Evolutionary conservation across 2,113 vertebrate species (phyloP), one percentile per base, ranked within the genome.

Genomic region (Triplophysa dalaica): DNA sequence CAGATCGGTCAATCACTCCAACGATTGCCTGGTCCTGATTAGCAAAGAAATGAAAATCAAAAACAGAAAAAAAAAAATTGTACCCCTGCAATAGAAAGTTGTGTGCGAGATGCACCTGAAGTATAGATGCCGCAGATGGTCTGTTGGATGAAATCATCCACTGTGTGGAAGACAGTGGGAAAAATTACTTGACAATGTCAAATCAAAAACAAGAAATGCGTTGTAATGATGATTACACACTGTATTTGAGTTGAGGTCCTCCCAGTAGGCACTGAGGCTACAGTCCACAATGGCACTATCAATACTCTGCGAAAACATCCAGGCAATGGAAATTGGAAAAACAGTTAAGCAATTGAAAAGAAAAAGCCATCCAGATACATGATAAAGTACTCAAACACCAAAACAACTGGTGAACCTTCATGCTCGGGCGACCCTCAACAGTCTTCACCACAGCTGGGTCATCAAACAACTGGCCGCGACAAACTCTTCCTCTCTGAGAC

Each of bases 361-460:
- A n/a, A 56, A 17, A 52, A 52, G 14, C 48, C 0, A 52, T 16
- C 13, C 9, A 22, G 63, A 61, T 43, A 29, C 58, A 72, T 45
- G 16, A 22, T 24, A 58, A 58, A 19, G 13, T 17, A 14, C 14
- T 50, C 22, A 33, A 13, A 10, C 3, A 33, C n/a, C 1, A 2
- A 21, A 41, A 58, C 54, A 58, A 8, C 9, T 21, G 12, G 1
- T 0, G 88, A 84, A 95, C 95, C 95, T 96, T 95, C 14, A 90
- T 54, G 0, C 92, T 93, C n/a, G 90, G 92, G 7, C 91, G 89
- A 8, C 93, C 92, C 70, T 92, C 91, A 56, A 96, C 91, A 0
- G 88, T 94, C 76, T 86, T 93, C 84, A 98, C 91, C 85, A 96
- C 93, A 0, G 95, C 94, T 0, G 95, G 95, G 83, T 97, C 95